Evolutionary conservation across 1,140 invertebrate genomes (phyloP).

Genomic region (Intoshia linei): DNA sequence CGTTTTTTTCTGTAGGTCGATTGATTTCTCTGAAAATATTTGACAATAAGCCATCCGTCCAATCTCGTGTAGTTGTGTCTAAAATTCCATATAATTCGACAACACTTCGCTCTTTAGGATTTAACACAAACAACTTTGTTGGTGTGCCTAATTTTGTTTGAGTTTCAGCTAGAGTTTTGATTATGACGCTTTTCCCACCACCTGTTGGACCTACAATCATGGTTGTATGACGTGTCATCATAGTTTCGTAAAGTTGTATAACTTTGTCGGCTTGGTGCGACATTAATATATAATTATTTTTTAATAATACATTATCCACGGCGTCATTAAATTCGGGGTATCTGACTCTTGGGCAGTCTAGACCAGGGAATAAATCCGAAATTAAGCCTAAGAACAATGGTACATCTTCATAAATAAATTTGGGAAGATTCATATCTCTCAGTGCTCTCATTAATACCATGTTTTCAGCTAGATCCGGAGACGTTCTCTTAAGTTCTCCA

Average conservation of each 20-base stretch:
- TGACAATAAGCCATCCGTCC: conserved; percentile 57
- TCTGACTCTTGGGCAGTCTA: conserved; percentile 44
- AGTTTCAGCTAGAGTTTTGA: conserved; percentile 42
- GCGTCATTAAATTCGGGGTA: conserved; percentile 49
- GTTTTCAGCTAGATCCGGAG: conserved; percentile 39
- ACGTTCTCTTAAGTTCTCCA: conserved; percentile 41
- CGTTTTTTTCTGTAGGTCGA: conserved; percentile 32
- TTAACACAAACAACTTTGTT: conserved; percentile 41
- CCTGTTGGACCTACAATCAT: conserved; percentile 65
- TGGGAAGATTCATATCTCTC: conserved; percentile 58
- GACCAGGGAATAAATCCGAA: conserved; percentile 48
- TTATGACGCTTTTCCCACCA: conserved; percentile 51
- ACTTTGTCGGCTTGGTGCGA: conserved; percentile 51
- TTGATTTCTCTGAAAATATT: conserved; percentile 63
- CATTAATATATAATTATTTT: conserved; percentile 36
- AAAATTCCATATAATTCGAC: conserved; percentile 56
- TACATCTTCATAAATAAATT: conserved; percentile 58
- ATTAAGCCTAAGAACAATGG: conserved; percentile 53
- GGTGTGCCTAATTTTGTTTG: conserved; percentile 37
- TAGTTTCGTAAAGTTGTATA: conserved; percentile 56
- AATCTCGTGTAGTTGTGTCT: conserved; percentile 46
- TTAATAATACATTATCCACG: conserved; percentile 31
- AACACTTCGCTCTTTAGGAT: conserved; percentile 44
- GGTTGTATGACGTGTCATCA: conserved; percentile 57
- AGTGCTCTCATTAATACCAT: conserved; percentile 52